A percentile compares a stretch with the other conserved stretches of the same genome.
phyloP scores from a whole-genome alignment of 1,140 invertebrate genomes.

The Papilio helenus region DNA sequence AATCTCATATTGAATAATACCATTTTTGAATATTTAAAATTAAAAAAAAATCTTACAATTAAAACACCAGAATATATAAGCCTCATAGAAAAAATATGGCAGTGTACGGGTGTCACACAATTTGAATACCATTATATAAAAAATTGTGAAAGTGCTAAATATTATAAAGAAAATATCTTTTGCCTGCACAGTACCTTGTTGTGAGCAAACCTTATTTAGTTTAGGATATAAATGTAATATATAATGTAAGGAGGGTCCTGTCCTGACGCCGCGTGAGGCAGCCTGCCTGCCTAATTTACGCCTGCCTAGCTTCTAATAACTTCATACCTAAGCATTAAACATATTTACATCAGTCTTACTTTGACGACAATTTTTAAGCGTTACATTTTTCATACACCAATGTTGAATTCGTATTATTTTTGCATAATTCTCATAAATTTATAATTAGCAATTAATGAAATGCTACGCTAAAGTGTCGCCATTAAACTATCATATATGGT shows the following conservation, averaged over 20 bases:
- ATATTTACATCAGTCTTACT: constrained; percentile 46
- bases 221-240: constrained; percentile 44
- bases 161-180: constrained; percentile 56
- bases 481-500: background rate
- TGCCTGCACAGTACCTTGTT: constrained; percentile 67
- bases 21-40: constrained; percentile 22
- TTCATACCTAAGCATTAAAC: constrained; percentile 79
- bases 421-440: too few species aligned
- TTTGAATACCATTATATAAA: constrained; percentile 41
- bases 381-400: background rate
- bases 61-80: constrained; percentile 40
- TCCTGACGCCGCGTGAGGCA: constrained; percentile 67
- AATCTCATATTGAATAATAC: constrained; percentile 9
- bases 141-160: constrained; percentile 59
- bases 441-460: background rate
- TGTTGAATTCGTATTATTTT: background rate
- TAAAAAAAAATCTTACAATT: constrained; percentile 14
- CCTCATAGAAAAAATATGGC: constrained; percentile 39
- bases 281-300: constrained; percentile 70
- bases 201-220: constrained; percentile 63
- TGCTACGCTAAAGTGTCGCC: background rate
- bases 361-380: background rate
- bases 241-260: constrained; percentile 55
- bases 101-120: constrained; percentile 43
- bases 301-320: constrained; percentile 78